Percentiles rank a stretch among this genome's conserved stretches.
phyloP scores from a whole-genome alignment of 1,140 invertebrate genomes.

The Lasaia peninsularis region DNA sequence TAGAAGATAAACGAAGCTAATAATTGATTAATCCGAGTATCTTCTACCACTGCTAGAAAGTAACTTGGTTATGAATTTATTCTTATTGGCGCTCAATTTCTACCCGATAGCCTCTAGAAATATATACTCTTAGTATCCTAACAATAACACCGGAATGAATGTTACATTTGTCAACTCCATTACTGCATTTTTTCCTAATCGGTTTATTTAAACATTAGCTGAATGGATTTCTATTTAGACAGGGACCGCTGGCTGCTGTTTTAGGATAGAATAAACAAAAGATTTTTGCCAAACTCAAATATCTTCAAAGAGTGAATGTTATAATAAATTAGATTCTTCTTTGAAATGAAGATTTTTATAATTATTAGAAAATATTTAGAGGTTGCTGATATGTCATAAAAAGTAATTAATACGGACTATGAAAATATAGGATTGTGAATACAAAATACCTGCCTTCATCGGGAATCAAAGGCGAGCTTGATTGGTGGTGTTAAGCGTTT shows the following conservation, averaged over 20 bases:
- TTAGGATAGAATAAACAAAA: slow-evolving; percentile 43
- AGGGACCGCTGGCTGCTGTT: slow-evolving; percentile 34
- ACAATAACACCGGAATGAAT: slow-evolving; percentile 36
- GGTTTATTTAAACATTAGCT: slow-evolving; percentile 43
- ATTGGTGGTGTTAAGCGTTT: too few relatives aligned
- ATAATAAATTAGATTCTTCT: neutral
- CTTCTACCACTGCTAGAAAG: too few relatives aligned
- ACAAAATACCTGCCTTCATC: too few relatives aligned
- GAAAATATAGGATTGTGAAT: too few relatives aligned
- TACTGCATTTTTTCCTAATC: slow-evolving; percentile 53
- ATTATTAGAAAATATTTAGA: too few relatives aligned
- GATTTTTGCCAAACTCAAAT: slow-evolving; percentile 16
- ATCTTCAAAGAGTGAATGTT: slow-evolving; percentile 1
- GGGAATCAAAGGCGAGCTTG: too few relatives aligned
- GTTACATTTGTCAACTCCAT: slow-evolving; percentile 46
- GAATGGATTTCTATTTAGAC: slow-evolving; percentile 49
- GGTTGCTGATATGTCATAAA: too few relatives aligned
- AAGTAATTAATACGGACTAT: too few relatives aligned
- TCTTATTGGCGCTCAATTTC: neutral
- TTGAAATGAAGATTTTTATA: neutral
- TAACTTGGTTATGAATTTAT: too few relatives aligned
- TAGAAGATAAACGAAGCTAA: too few relatives aligned
- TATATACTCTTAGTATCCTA: slow-evolving; percentile 18
- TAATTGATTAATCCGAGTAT: too few relatives aligned
- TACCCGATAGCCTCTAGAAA: neutral